These are phyloP conservation scores for Cassiopea andromeda DNA, from an alignment of 30 jellyfish, hydroid and myxozoan species.

Conservation along the genomic window DNA sequence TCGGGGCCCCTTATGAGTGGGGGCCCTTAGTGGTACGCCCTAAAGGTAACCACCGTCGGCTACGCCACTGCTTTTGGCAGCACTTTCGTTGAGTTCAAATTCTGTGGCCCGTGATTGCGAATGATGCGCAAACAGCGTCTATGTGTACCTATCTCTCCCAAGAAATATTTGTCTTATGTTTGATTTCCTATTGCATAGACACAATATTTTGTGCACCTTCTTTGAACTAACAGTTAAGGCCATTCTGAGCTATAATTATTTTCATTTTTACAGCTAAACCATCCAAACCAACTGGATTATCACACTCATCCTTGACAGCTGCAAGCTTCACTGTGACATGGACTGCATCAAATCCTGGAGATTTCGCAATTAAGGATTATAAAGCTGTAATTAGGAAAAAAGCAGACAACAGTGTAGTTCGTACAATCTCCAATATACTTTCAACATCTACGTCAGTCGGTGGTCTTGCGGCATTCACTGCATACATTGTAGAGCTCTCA, in stretches of 20 bases:
- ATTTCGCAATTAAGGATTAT: constrained; percentile 31
- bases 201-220: no score
- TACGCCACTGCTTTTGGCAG: no score
- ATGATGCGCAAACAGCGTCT: no score
- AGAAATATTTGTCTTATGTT: no score
- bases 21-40: no score
- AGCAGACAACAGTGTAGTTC: neutral
- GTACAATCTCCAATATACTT: neutral
- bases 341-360: constrained; percentile 10
- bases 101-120: no score
- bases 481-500: constrained; percentile 38
- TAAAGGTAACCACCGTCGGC: no score
- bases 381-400: constrained; percentile 27
- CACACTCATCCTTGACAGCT: constrained; percentile 7
- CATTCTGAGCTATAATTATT: neutral
- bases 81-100: no score
- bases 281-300: constrained; percentile 33
- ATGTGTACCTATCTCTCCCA: no score
- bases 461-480: constrained; percentile 44
- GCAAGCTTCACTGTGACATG: constrained; percentile 30
- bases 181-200: no score
- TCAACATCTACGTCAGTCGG: constrained; percentile 24
- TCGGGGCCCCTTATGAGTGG: no score
- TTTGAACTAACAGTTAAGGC: no score
- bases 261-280: constrained; percentile 35